Evolutionary conservation across 2,113 vertebrate species (phyloP).

Genomic region (Corapipo altera): DNA sequence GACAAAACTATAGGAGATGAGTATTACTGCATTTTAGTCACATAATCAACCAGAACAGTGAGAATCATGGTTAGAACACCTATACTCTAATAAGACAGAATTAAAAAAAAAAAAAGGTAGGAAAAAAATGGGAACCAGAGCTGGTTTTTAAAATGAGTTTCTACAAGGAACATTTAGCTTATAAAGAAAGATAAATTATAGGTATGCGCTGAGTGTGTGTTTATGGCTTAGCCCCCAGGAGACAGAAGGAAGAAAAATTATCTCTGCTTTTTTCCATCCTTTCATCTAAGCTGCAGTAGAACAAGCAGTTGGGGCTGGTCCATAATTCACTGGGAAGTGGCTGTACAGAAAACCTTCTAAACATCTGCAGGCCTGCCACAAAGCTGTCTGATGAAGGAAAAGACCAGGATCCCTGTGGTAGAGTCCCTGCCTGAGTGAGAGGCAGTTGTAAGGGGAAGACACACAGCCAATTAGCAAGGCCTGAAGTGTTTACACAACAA

Average conservation of each 20-base stretch:
- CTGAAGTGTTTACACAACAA: accelerated
- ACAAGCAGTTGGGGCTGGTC: not conserved
- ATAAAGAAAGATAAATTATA: slow-evolving; percentile 30
- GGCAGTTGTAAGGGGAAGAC: not conserved
- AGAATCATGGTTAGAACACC: not conserved
- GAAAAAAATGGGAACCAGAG: not conserved
- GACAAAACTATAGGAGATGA: not conserved
- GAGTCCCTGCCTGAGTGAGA: not conserved
- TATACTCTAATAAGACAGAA: not conserved
- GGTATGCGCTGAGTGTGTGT: not conserved
- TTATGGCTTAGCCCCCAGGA: slow-evolving; percentile 1
- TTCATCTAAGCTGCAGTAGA: not conserved
- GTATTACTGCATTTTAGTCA: not conserved
- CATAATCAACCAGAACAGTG: not conserved
- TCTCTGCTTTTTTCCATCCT: not conserved
- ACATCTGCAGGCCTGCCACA: not conserved
- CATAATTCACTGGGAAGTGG: not conserved
- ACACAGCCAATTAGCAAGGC: not conserved
- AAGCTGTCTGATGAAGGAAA: not conserved
- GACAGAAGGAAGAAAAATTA: not conserved
- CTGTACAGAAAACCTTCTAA: not conserved
- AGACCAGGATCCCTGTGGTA: accelerated
- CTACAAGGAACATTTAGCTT: not conserved
- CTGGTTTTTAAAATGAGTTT: not conserved
- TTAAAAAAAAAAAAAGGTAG: not conserved